Percentiles rank a stretch among this genome's conserved stretches.
Evolutionary conservation across 1,140 invertebrate species (phyloP).

Genomic region (Drosophila pseudoananassae): DNA sequence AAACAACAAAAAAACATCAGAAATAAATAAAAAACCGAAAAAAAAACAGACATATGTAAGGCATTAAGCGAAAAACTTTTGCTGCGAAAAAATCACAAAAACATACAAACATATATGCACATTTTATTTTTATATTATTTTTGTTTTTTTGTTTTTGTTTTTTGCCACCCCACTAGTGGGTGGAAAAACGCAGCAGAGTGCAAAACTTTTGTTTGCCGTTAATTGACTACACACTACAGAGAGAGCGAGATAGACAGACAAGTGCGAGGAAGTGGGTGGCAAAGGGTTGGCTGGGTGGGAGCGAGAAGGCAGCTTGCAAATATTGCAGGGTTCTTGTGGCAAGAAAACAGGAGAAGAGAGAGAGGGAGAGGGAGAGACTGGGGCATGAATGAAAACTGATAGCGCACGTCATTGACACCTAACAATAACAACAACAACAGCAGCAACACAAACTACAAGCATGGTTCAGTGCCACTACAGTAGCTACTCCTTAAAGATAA

Average conservation of each 20-base stretch:
- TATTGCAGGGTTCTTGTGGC: conserved; percentile 25
- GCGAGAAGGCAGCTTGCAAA: conserved; percentile 33
- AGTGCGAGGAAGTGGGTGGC: conserved; percentile 19
- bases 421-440: conserved; percentile 31
- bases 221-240: conserved; percentile 73
- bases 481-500: not conserved
- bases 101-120: not conserved
- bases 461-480: conserved; percentile 25
- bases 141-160: conserved; percentile 29
- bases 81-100: conserved; percentile 21
- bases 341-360: not conserved
- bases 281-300: conserved; percentile 20
- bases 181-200: conserved; percentile 38
- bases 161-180: conserved; percentile 54
- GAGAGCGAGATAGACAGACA: too few relatives aligned
- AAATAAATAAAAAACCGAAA: conserved; percentile 12
- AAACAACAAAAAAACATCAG: not conserved
- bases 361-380: conserved; percentile 14
- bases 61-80: conserved; percentile 64
- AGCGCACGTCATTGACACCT: conserved; percentile 81
- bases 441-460: conserved; percentile 3
- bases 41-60: conserved; percentile 43
- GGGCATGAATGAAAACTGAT: conserved; percentile 77
- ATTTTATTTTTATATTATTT: conserved; percentile 29
- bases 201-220: conserved; percentile 75